A percentile compares a stretch with the other conserved stretches of the same genome.
Evolutionary conservation across 30 jellyfish, hydroid and myxozoan species (phyloP).

Genomic region (Morbakka virulenta): DNA sequence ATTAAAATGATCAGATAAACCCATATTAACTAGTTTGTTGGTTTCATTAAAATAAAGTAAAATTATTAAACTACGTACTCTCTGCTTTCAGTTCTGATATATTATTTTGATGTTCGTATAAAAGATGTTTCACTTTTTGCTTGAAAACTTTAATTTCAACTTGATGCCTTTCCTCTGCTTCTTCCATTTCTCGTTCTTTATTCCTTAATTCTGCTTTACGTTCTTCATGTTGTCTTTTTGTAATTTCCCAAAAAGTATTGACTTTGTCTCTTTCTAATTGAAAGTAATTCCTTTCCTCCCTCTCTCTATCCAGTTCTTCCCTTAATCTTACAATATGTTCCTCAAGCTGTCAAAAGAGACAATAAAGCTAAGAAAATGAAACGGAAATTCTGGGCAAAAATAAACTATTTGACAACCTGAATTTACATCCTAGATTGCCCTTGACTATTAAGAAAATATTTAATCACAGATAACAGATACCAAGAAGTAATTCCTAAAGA

Average conservation of each 20-base stretch:
- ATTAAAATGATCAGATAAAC: no score
- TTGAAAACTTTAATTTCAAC: slow-evolving; percentile 94
- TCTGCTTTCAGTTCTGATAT: slow-evolving; percentile 91
- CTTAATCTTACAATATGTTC: slow-evolving; percentile 87
- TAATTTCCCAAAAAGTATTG: slow-evolving; percentile 96
- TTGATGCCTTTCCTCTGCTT: slow-evolving; percentile 96
- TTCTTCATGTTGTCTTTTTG: slow-evolving; percentile 88
- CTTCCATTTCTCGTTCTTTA: slow-evolving; percentile 96
- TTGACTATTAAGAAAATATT: no score
- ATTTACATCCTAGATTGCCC: no score
- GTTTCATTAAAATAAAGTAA: no score
- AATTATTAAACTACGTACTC: no score
- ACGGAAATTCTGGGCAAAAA: not conserved
- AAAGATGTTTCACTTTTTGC: slow-evolving; percentile 92
- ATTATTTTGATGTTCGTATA: slow-evolving; percentile 94
- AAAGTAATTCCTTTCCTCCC: slow-evolving; percentile 92
- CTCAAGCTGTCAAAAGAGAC: slow-evolving; percentile 54
- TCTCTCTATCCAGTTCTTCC: slow-evolving; percentile 95
- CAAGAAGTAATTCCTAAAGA: no score
- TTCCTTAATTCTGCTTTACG: slow-evolving; percentile 82
- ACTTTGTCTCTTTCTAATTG: slow-evolving; percentile 95
- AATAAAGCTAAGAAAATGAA: not conserved
- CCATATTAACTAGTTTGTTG: no score
- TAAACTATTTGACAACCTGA: not conserved
- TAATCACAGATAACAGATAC: no score